A percentile compares a stretch with the other conserved stretches of the same genome.
Conservation (phyloP, 2,888 invertebrate genomes). For the Clusia tigrina region DNA sequence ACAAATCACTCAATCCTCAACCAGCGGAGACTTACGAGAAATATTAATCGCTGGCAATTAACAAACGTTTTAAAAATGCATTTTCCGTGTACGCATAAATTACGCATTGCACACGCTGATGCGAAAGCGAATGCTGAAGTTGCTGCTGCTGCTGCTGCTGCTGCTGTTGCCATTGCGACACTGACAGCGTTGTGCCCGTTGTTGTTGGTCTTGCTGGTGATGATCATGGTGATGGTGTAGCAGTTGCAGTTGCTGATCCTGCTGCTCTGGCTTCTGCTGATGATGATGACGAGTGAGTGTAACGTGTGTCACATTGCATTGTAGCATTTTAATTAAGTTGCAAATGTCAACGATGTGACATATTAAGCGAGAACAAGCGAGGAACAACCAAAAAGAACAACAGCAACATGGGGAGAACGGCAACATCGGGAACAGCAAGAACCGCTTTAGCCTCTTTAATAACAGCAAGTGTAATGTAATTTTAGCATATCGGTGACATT, state of each 20-base stretch:
- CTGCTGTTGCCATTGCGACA: conserved; percentile 9
- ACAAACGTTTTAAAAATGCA: conserved; percentile 15
- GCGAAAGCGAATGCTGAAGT: conserved; percentile 12
- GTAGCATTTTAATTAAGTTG: conserved; percentile 32
- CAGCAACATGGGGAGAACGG: background rate
- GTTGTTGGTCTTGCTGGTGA: background rate
- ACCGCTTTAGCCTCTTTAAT: background rate
- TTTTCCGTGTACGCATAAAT: conserved; percentile 33
- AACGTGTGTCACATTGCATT: conserved; percentile 30
- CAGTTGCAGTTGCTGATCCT: background rate
- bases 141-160: conserved; percentile 2
- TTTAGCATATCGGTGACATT: conserved; percentile 29
- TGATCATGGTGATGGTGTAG: background rate
- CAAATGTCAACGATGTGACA: conserved; percentile 29
- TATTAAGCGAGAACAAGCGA: conserved; percentile 23
- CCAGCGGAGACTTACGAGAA: background rate
- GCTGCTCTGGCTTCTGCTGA: no score
- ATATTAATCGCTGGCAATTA: conserved; percentile 7
- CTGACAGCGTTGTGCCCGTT: background rate
- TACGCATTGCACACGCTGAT: conserved; percentile 13
- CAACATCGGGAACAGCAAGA: background rate
- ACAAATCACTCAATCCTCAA: background rate
- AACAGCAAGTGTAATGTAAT: no score
- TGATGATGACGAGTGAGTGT: background rate
- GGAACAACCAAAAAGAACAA: background rate